A percentile compares a stretch with the other conserved stretches of the same genome.
These are phyloP conservation scores for Drosophila mojavensis DNA, from an alignment of 1,140 invertebrate genomes.

Conservation along the genomic window DNA sequence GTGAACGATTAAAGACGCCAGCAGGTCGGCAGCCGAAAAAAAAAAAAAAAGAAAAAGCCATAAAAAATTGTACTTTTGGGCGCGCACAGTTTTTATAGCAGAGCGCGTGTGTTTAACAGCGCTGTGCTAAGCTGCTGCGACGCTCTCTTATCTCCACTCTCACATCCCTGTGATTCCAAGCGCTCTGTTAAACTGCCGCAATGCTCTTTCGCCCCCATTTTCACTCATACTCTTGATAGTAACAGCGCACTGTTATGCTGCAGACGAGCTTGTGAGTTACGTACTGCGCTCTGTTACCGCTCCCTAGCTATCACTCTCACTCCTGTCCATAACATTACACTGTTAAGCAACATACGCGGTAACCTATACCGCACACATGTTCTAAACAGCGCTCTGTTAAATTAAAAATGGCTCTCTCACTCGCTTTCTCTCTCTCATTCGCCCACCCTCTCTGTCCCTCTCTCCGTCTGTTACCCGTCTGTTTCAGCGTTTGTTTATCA, in stretches of 20 bases:
- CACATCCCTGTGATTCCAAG: background rate
- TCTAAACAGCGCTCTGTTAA: background rate
- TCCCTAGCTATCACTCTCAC: background rate
- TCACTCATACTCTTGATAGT: background rate
- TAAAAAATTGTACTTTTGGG: slow-evolving; percentile 28
- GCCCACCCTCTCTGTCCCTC: background rate
- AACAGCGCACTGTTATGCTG: too few relatives aligned
- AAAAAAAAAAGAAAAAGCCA: slow-evolving; percentile 2
- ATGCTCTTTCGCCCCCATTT: background rate
- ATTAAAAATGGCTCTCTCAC: background rate
- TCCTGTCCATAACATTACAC: background rate
- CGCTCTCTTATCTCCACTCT: background rate
- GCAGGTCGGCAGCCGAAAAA: slow-evolving; percentile 41
- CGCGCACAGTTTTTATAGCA: slow-evolving; percentile 63
- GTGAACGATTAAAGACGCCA: slow-evolving; percentile 61
- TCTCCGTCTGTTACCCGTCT: slow-evolving; percentile 58
- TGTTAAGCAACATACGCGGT: too few relatives aligned
- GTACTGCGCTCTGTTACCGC: background rate
- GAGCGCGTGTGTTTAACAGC: slow-evolving; percentile 21
- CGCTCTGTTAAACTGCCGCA: too few relatives aligned
- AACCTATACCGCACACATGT: too few relatives aligned
- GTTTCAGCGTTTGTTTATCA: slow-evolving; percentile 43
- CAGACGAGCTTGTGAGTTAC: too few relatives aligned
- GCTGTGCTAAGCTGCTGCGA: slow-evolving; percentile 13
- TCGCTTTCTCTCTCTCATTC: background rate